A percentile compares a stretch with the other conserved stretches of the same genome.
Conservation (phyloP, 2,113 vertebrate species). For the Dolichallabes microphthalmus region DNA sequence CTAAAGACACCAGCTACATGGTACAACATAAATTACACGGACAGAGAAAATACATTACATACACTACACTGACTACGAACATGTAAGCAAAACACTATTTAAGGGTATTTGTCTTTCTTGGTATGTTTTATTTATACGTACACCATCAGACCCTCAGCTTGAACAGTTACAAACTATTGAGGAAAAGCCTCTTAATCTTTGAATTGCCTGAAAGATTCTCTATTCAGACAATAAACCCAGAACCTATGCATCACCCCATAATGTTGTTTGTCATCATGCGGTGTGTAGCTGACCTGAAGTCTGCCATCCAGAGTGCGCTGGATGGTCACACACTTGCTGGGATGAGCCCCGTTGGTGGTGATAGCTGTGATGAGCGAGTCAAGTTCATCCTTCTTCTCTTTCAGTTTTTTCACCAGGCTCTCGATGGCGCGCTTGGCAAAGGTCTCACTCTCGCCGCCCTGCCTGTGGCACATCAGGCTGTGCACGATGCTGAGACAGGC, state of each 20-base stretch:
- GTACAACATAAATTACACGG: not conserved
- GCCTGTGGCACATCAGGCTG: slow-evolving; percentile 96
- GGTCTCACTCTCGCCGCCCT: slow-evolving; percentile 95
- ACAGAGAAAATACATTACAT: not conserved
- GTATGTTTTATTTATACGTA: not conserved
- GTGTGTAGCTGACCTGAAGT: slow-evolving; percentile 78
- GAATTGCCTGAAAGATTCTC: not conserved
- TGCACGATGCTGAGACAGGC: slow-evolving; percentile 98
- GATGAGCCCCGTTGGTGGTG: slow-evolving; percentile 95
- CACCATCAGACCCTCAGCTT: no score
- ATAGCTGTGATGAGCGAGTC: slow-evolving; percentile 97
- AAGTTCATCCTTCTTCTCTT: slow-evolving; percentile 97
- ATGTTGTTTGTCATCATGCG: not conserved
- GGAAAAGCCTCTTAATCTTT: not conserved
- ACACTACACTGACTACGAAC: not conserved
- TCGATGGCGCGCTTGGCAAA: slow-evolving; percentile 96
- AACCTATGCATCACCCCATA: not conserved
- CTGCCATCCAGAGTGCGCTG: slow-evolving; percentile 94
- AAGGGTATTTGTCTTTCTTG: not conserved
- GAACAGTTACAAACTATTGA: not conserved
- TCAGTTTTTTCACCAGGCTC: slow-evolving; percentile 96
- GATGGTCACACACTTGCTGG: slow-evolving; percentile 97
- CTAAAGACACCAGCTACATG: not conserved
- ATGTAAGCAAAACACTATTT: not conserved
- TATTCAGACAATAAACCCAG: not conserved